Evolutionary conservation across 2,113 vertebrate genomes (phyloP), one percentile per base, ranked within the genome.

Genomic region (Gorsachius goisagi): DNA sequence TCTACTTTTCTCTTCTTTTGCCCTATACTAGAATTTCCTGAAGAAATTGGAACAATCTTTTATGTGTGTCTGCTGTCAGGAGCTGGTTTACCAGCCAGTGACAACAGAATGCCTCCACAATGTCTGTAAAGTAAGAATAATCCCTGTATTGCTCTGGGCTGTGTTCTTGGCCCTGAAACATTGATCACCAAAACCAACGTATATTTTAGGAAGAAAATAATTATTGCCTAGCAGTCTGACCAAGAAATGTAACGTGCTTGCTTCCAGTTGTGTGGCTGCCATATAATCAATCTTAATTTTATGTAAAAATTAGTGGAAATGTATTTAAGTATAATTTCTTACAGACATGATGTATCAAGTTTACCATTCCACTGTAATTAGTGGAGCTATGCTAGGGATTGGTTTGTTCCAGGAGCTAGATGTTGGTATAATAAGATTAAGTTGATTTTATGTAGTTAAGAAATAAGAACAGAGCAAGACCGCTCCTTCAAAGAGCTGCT

Each of bases 51-150:
- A 99, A 96, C 98, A 99, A 96, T 98, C 98, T 88, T 99, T 99
- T 96, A 99, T 99, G 99, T 99, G 99, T 72, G 98, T 99, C 81
- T 99, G 99, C 98, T 99, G 99, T 98, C 99, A 99, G 98, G 99
- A 99, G 93, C 97, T 99, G 90, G 98, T 99, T 91, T 99, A 98
- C 97, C 99, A 99, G 95, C 99, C 99, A 76, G 97, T 99, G 95
- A 99, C 99, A 97, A 99, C 99, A 39, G 94, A 98, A 95, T 99
- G 99, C 96, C 97, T 99, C 73, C 99, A 99, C 98, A 99, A 99
- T 8, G 98, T 99, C 89, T 99, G 99, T 98, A 99, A 99, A 99
- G 99, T 99, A 94, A 92, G 97, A 97, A 41, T 69, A 75, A 72
- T 64, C 85, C 37, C 69, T 91, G 35, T 68, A 73, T 71, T 83